Conservation (phyloP, 1,140 invertebrate genomes). For the Lepidotrigona ventralis region DNA sequence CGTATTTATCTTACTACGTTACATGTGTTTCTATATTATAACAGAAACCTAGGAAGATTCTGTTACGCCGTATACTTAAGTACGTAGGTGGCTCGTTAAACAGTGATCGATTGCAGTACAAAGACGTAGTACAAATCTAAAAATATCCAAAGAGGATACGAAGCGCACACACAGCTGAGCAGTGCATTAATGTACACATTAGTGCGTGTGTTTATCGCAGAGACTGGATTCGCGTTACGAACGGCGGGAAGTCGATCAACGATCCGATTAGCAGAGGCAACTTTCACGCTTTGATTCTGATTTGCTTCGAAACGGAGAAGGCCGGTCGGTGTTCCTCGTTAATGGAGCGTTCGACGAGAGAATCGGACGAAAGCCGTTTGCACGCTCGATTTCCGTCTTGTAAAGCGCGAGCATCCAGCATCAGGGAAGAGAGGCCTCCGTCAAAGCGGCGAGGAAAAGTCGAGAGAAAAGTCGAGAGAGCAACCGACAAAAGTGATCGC, state of each 20-base stretch:
- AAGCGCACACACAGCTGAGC: background rate
- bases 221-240: background rate
- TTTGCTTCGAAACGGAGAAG: background rate
- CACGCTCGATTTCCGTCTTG: constrained; percentile 41
- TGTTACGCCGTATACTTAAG: background rate
- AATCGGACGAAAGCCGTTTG: constrained; percentile 39
- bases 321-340: background rate
- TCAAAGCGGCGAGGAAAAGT: constrained; percentile 17
- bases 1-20: no score
- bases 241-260: constrained; percentile 15
- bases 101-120: background rate
- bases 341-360: constrained; percentile 25
- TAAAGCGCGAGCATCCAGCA: constrained; percentile 7
- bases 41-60: background rate
- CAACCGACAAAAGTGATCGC: constrained; percentile 5
- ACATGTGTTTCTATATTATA: no score
- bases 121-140: background rate
- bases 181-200: background rate
- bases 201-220: background rate
- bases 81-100: background rate
- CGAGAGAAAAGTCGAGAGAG: constrained; percentile 22
- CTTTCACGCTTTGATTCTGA: constrained; percentile 18
- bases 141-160: background rate
- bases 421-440: background rate
- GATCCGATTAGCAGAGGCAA: constrained; percentile 16